phyloP scores from a whole-genome alignment of 2,888 invertebrate species.

The Belgica antarctica region DNA sequence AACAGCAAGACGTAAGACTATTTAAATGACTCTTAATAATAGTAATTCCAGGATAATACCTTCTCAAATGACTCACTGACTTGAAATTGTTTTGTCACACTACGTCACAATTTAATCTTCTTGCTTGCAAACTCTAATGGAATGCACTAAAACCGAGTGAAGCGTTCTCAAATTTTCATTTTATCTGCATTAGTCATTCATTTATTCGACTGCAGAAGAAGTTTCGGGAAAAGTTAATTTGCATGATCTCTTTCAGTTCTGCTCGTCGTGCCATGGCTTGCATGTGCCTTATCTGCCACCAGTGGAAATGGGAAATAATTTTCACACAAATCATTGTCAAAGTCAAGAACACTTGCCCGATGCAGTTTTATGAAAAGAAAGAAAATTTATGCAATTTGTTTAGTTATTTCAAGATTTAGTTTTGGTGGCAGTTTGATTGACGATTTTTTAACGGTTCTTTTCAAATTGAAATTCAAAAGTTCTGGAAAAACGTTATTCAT shows the following conservation, averaged over 20 bases:
- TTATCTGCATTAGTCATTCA: constrained; percentile 12
- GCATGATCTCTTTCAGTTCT: constrained; percentile 31
- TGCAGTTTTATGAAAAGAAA: neutral
- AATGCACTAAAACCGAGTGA: neutral
- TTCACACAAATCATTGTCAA: constrained; percentile 15
- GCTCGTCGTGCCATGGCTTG: no score
- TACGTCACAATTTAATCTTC: constrained; percentile 9
- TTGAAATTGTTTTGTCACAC: neutral
- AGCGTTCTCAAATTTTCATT: neutral
- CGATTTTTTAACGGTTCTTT: no score
- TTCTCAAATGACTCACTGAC: neutral
- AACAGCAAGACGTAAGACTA: constrained; percentile 33
- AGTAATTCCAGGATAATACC: constrained; percentile 32
- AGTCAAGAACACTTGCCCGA: neutral
- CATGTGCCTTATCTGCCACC: no score
- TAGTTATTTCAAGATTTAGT: neutral
- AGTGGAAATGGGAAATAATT: neutral
- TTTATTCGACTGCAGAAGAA: constrained; percentile 20
- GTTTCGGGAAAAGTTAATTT: constrained; percentile 30
- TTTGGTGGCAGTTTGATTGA: no score
- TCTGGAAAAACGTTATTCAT: no score
- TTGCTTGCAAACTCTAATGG: neutral
- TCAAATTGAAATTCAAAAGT: no score
- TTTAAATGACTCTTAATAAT: constrained; percentile 30
- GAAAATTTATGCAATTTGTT: constrained; percentile 8